These are phyloP conservation scores for Diaphora mendica DNA, from an alignment of 2,888 invertebrate species.

Conservation along the genomic window DNA sequence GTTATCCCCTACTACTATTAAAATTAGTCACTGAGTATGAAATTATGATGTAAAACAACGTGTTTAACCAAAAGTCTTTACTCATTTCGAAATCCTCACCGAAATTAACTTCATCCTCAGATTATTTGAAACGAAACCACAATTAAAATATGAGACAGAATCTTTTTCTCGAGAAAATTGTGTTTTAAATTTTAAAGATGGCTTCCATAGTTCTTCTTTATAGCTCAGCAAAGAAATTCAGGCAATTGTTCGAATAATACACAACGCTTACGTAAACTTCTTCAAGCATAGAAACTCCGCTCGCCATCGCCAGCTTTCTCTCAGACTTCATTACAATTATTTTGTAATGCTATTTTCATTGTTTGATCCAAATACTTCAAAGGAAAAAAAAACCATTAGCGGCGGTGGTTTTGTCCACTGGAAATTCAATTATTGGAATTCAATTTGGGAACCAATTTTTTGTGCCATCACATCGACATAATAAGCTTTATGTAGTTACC, in stretches of 20 bases:
- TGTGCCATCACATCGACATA: conserved; percentile 15
- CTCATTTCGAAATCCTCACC: background rate
- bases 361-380: conserved; percentile 16
- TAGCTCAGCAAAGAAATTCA: conserved; percentile 33
- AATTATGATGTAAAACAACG: no score
- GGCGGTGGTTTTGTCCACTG: conserved; percentile 27
- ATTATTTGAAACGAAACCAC: background rate
- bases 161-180: conserved; percentile 8
- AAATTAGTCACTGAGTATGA: no score
- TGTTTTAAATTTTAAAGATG: conserved; percentile 30
- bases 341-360: conserved; percentile 29
- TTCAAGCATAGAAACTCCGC: background rate
- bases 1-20: no score
- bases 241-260: conserved; percentile 20
- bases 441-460: conserved; percentile 36
- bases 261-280: conserved; percentile 10
- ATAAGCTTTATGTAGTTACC: conserved; percentile 25
- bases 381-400: conserved; percentile 16
- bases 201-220: conserved; percentile 32
- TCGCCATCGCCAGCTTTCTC: background rate
- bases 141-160: background rate
- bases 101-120: background rate
- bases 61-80: background rate
- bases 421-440: conserved; percentile 46
- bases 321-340: conserved; percentile 25